phyloP scores from a whole-genome alignment of 2,888 invertebrate species.

The Lithophane leautieri region DNA sequence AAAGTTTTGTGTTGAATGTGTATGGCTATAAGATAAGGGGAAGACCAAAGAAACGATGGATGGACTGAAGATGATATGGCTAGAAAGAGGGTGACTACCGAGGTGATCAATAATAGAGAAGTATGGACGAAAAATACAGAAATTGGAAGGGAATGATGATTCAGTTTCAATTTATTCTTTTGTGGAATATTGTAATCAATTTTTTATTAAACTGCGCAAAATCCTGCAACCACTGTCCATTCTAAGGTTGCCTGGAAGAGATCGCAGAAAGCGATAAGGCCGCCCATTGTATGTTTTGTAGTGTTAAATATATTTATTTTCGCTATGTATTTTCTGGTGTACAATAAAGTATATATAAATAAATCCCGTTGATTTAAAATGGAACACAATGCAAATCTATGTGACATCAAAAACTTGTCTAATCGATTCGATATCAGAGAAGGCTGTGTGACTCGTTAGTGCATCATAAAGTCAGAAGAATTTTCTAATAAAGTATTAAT shows the following conservation, averaged over 20 bases:
- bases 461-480: background rate
- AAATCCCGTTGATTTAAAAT: background rate
- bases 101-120: background rate
- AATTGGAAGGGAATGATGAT: background rate
- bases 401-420: too few relatives aligned
- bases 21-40: background rate
- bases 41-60: background rate
- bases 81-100: background rate
- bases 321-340: too few relatives aligned
- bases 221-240: too few relatives aligned
- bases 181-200: background rate
- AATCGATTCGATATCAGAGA: background rate
- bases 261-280: too few relatives aligned
- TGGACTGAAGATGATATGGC: background rate
- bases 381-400: background rate
- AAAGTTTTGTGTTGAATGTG: background rate
- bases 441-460: background rate
- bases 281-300: too few relatives aligned
- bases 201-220: too few relatives aligned
- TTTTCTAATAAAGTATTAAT: background rate
- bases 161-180: background rate
- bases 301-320: too few relatives aligned
- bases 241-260: too few relatives aligned
- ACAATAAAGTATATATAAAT: too few relatives aligned
- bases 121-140: background rate